Conservation (phyloP, 2,797 vertebrate genomes). For the Pseudochaenichthys georgianus region DNA sequence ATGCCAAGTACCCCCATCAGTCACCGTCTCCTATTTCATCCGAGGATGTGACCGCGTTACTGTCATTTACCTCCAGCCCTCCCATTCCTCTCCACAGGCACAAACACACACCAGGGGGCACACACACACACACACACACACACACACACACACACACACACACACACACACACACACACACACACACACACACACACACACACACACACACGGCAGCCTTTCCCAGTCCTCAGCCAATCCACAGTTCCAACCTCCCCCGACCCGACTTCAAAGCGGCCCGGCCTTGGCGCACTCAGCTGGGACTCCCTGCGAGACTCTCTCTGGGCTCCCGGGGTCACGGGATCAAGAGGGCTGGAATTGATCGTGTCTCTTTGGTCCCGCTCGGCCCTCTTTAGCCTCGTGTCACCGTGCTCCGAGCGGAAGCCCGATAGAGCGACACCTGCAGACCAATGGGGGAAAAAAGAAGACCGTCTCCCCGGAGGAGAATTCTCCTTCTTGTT, state of each 20-base stretch:
- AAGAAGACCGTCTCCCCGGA: conserved; percentile 41
- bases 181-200: conserved; percentile 74
- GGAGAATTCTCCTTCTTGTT: conserved; percentile 48
- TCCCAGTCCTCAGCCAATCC: conserved; percentile 64
- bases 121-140: conserved; percentile 65
- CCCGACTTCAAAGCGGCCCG: conserved; percentile 79
- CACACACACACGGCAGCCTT: conserved; percentile 42
- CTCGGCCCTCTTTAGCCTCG: conserved; percentile 76
- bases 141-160: conserved; percentile 68
- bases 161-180: conserved; percentile 67
- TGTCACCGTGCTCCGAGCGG: conserved; percentile 61
- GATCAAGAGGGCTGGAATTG: conserved; percentile 85
- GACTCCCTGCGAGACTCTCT: conserved; percentile 76
- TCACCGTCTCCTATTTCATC: conserved; percentile 88
- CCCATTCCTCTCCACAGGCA: conserved; percentile 77
- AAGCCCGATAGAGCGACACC: conserved; percentile 46
- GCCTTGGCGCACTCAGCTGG: conserved; percentile 60
- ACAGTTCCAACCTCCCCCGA: conserved; percentile 53
- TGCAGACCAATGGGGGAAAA: conserved; percentile 40
- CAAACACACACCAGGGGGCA: conserved; percentile 70
- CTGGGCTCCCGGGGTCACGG: conserved; percentile 68
- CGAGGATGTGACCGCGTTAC: conserved; percentile 87
- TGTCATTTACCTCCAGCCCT: conserved; percentile 78
- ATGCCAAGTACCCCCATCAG: conserved; percentile 94
- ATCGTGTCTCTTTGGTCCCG: conserved; percentile 75